A percentile compares a stretch with the other conserved stretches of the same genome.
Conservation (phyloP, 2,797 vertebrate genomes). For the Pyrocephalus nanus region DNA sequence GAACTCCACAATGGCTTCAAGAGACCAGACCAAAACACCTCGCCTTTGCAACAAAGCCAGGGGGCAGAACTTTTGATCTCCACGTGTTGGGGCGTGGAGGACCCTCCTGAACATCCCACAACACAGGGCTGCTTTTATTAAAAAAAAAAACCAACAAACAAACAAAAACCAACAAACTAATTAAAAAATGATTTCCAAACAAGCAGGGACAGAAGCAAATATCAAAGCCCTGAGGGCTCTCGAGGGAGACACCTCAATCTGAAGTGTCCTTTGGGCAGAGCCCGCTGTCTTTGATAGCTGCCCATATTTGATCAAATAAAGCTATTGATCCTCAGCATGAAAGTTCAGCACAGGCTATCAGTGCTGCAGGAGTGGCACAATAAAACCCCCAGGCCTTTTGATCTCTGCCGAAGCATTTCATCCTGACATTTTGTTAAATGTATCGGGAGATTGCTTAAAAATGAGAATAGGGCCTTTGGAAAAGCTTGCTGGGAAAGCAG, state of each 20-base stretch:
- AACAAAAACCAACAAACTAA: background rate
- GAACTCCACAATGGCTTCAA: accelerated
- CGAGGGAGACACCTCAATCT: conserved; percentile 17
- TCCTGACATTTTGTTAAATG: conserved; percentile 72
- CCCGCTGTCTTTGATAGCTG: conserved; percentile 24
- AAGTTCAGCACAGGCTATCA: conserved; percentile 52
- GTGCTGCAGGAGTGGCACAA: conserved; percentile 43
- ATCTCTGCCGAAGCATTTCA: conserved; percentile 68
- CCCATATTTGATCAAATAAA: conserved; percentile 60
- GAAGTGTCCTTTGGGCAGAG: conserved; percentile 39
- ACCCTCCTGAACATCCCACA: too few species aligned
- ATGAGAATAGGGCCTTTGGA: conserved; percentile 38
- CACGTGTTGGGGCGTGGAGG: accelerated
- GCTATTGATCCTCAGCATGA: conserved; percentile 57
- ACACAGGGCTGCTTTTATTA: too few species aligned
- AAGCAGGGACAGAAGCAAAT: background rate
- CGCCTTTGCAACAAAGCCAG: accelerated
- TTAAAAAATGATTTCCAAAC: background rate
- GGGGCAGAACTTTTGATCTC: background rate
- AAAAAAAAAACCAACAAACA: too few species aligned
- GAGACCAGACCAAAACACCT: too few species aligned
- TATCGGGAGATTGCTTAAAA: conserved; percentile 60
- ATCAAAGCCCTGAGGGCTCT: conserved; percentile 21
- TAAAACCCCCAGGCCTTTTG: conserved; percentile 42
- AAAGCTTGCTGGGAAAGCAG: conserved; percentile 56